Evolutionary conservation across 2,888 invertebrate species (phyloP), one percentile per base, ranked within the genome.

Genomic region (Microdon myrmicae): DNA sequence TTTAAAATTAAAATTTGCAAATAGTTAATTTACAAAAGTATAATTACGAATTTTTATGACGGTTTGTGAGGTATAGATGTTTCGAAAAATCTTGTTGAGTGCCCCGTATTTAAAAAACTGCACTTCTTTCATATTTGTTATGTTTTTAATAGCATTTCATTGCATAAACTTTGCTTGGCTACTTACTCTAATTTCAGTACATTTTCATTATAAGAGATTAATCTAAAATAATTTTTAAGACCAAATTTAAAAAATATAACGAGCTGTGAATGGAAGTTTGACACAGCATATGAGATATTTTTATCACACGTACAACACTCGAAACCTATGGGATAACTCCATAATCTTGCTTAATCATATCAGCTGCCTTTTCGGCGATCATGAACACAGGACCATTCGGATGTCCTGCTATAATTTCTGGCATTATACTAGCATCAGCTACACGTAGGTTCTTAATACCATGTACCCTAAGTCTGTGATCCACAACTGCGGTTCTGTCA

Each of bases 401-500:
- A 70, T 84, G 84, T 2, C 79, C 83, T 4, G 83, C 79, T 34
- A 83, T 73, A n/a, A 84, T 82, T 34, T 81, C 79, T 1, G 84
- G 84, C 73, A 84, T 80, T 8, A 84, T 78, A 72, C 84, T 82
- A 9, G 83, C 83, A 71, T 84, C 84, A 0, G 82, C 83, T 4
- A 84, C 84, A 2, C 84, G 78, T 3, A 84, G 71, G 41, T 79
- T 76, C 12, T 72, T 71, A 17, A 84, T 74, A 14, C 84, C 84
- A 58, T 83, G 74, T 1, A 84, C 84, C 14, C 81, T 73, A 6
- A 84, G 71, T 48, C 83, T 80, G 3, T 86, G 84, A 73, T 88
- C 86, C 0, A 89, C 88, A 0, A 89, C 86, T 0, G 87, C 86
- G 0, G 79, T 76, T 0, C 83, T 80, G 74, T 88, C 87, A 1